phyloP scores from a whole-genome alignment of 2,113 vertebrate species.

The Tapirus terrestris region DNA sequence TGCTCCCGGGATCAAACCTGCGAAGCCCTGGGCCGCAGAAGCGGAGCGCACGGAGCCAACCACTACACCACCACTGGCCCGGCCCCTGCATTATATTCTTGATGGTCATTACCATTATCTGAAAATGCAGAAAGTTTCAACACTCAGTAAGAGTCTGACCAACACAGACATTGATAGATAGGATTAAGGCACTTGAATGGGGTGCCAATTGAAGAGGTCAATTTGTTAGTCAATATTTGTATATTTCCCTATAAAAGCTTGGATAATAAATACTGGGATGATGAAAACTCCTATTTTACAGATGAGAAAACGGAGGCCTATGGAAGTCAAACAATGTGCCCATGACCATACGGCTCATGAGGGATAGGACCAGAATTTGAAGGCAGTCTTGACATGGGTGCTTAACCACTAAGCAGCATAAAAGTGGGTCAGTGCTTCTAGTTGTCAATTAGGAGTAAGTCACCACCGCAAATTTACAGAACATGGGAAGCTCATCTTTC shows the following conservation, averaged over 20 bases:
- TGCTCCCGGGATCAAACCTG: no score
- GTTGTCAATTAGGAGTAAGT: not conserved
- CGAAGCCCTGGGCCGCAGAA: no score
- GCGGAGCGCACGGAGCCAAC: no score
- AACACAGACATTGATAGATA: not conserved
- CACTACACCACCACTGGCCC: no score
- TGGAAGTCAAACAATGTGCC: not conserved
- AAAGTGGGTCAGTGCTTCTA: not conserved
- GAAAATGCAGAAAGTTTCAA: not conserved
- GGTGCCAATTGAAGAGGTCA: not conserved
- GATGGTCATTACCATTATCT: not conserved
- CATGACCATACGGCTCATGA: not conserved
- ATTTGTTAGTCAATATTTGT: constrained; percentile 9
- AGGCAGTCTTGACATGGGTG: not conserved
- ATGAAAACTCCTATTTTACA: not conserved
- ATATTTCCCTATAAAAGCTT: not conserved
- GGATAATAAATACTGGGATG: not conserved
- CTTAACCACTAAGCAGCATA: not conserved
- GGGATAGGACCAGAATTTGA: not conserved
- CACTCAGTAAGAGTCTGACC: not conserved
- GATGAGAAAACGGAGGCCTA: not conserved
- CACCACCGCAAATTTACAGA: not conserved
- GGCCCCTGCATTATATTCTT: not conserved
- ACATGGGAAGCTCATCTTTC: not conserved
- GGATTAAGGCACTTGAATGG: not conserved